Conservation (phyloP, 2,888 invertebrate species). For the Patella ulyssiponensis region DNA sequence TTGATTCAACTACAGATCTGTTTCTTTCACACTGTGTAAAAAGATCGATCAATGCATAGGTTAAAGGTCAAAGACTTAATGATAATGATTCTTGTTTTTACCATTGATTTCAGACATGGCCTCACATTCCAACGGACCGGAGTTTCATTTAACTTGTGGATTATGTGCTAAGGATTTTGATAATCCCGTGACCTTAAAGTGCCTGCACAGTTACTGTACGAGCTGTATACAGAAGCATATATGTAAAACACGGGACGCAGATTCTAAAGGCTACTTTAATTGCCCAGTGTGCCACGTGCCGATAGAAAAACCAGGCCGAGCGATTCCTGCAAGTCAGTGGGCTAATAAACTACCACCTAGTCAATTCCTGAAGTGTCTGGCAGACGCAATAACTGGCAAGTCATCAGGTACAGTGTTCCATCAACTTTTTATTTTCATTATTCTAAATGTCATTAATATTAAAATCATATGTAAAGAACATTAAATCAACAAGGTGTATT, state of each 20-base stretch:
- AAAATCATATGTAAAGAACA: too few species aligned
- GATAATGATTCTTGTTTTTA: background rate
- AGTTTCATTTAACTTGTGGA: conserved; percentile 7
- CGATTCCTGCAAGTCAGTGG: background rate
- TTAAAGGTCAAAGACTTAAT: too few species aligned
- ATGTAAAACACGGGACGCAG: background rate
- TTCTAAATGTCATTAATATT: too few species aligned
- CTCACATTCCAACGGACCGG: background rate
- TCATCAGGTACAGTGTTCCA: background rate
- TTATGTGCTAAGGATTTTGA: background rate
- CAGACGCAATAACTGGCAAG: background rate
- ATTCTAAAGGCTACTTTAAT: background rate
- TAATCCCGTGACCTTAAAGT: conserved; percentile 1
- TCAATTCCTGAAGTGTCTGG: conserved; percentile 3
- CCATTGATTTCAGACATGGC: conserved; percentile 5
- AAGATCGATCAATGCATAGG: too few species aligned
- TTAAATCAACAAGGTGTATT: too few species aligned
- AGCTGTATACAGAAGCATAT: background rate
- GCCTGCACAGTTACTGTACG: background rate
- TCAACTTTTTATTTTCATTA: too few species aligned
- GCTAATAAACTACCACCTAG: background rate
- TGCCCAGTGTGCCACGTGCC: background rate
- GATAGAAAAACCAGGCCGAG: background rate
- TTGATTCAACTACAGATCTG: too few species aligned
- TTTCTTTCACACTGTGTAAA: too few species aligned